Evolutionary conservation across 2,888 invertebrate species (phyloP).

Genomic region (Chrysolina oricalcia): DNA sequence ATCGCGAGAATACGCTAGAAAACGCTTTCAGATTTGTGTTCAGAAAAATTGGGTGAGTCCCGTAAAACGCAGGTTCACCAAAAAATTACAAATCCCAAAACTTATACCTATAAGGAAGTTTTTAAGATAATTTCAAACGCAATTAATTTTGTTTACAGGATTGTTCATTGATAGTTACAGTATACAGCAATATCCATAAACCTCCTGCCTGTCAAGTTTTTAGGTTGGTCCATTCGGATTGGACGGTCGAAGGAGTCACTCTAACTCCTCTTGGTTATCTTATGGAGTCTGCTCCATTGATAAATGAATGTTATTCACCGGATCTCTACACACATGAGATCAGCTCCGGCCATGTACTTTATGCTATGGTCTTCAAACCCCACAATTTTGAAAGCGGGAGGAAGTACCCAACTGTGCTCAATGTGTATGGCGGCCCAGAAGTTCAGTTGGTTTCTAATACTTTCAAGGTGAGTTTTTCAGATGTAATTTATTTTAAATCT

Average conservation of each 20-base stretch:
- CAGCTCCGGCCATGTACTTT: conserved; percentile 79
- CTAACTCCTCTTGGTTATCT: conserved; percentile 82
- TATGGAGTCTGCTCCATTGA: conserved; percentile 75
- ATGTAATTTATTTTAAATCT: not conserved
- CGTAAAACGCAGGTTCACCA: too few species aligned
- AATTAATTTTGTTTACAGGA: conserved; percentile 73
- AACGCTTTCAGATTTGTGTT: too few species aligned
- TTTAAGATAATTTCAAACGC: not conserved
- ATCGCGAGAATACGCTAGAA: too few species aligned
- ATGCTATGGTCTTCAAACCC: conserved; percentile 94
- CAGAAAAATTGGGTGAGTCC: too few species aligned
- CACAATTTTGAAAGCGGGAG: conserved; percentile 78
- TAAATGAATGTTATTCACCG: conserved; percentile 79
- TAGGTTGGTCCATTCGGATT: conserved; percentile 79
- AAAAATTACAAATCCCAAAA: too few species aligned
- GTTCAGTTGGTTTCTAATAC: conserved; percentile 98
- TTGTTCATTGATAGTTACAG: conserved; percentile 86
- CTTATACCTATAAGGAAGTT: too few species aligned
- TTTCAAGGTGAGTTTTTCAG: conserved; percentile 81
- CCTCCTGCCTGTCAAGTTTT: conserved; percentile 87
- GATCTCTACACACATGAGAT: conserved; percentile 83
- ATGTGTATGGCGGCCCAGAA: conserved; percentile 98
- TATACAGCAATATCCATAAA: conserved; percentile 87
- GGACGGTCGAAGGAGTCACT: conserved; percentile 80
- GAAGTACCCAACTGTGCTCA: conserved; percentile 94